Conservation (phyloP, 2,888 invertebrate species). For the Xanthorhoe spadicearia region DNA sequence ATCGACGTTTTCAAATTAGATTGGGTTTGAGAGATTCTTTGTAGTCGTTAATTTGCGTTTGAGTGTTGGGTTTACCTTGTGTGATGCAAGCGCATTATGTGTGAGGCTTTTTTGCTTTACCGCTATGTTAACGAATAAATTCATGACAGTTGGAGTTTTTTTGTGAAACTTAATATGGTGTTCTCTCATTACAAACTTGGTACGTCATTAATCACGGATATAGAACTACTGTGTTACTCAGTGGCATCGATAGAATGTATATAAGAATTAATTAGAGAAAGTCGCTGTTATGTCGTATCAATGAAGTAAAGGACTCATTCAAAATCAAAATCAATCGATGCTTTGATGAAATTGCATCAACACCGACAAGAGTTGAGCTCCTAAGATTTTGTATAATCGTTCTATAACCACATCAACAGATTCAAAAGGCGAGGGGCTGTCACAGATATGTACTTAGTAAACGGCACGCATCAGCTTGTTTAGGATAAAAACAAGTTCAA, state of each 20-base stretch:
- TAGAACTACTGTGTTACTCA: too few species aligned
- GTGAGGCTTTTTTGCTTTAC: not conserved
- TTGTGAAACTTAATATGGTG: not conserved
- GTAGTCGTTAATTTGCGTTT: conserved; percentile 16
- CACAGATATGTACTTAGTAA: not conserved
- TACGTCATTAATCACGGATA: too few species aligned
- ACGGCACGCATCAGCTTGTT: conserved; percentile 9
- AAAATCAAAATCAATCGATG: too few species aligned
- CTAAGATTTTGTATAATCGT: too few species aligned
- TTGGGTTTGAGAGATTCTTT: conserved; percentile 16
- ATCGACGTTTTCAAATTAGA: conserved; percentile 18
- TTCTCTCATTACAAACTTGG: too few species aligned
- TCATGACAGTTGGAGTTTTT: not conserved
- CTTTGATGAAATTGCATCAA: too few species aligned
- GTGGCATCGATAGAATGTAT: too few species aligned
- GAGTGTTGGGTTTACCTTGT: conserved; percentile 3
- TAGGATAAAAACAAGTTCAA: conserved; percentile 7
- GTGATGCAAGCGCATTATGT: not conserved
- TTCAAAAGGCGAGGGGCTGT: not conserved
- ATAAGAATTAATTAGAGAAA: too few species aligned
- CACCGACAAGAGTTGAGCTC: too few species aligned
- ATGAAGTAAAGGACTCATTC: too few species aligned
- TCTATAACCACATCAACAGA: not conserved
- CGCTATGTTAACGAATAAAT: not conserved
- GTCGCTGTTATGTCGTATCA: too few species aligned